Percentiles rank a stretch among this genome's conserved stretches.
Conservation (phyloP, 2,797 vertebrate species). For the Takifugu rubripes region DNA sequence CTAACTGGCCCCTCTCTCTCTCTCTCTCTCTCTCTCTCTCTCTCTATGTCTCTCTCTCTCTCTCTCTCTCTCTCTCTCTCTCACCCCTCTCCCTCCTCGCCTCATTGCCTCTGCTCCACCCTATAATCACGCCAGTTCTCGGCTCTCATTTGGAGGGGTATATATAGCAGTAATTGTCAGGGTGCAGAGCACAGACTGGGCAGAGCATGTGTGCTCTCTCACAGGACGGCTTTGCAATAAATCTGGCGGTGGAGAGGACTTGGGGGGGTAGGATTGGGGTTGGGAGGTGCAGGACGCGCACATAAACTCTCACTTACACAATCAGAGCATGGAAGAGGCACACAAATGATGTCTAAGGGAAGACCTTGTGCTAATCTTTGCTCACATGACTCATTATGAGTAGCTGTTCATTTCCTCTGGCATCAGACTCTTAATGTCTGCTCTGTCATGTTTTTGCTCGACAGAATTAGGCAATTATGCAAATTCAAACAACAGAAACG, state of each 20-base stretch:
- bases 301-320: constrained; percentile 18
- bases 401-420: constrained; percentile 48
- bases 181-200: constrained; percentile 71
- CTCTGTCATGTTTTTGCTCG: constrained; percentile 54
- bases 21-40: constrained; percentile 12
- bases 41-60: constrained; percentile 13
- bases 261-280: constrained; percentile 2
- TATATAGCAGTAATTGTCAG: constrained; percentile 84
- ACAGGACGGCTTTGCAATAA: constrained; percentile 69
- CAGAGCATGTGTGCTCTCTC: constrained; percentile 70
- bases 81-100: constrained; percentile 17
- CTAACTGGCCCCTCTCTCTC: constrained; percentile 4
- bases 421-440: constrained; percentile 31
- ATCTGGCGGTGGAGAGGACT: constrained; percentile 48
- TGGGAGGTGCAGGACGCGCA: constrained; percentile 15
- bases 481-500: constrained; percentile 49
- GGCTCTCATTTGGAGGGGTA: constrained; percentile 81
- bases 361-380: constrained; percentile 33
- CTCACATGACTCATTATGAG: constrained; percentile 38
- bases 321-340: constrained; percentile 8
- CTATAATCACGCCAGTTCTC: constrained; percentile 79
- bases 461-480: constrained; percentile 50
- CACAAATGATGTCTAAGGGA: constrained; percentile 27
- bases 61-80: constrained; percentile 23
- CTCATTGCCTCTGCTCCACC: constrained; percentile 69